Conservation (phyloP, 2,797 vertebrate species). For the Sebastes cheni region DNA sequence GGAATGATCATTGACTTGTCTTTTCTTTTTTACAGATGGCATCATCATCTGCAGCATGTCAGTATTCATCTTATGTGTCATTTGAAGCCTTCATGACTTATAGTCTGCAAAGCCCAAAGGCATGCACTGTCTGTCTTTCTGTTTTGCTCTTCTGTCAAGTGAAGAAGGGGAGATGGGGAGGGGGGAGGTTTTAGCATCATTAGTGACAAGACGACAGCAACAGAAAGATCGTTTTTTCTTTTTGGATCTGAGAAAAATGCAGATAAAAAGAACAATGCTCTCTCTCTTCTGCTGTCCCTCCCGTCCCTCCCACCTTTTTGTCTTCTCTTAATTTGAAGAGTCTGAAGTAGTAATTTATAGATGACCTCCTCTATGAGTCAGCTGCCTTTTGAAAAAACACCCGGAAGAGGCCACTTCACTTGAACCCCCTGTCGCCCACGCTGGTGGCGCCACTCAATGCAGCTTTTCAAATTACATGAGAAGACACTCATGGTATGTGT, state of each 20-base stretch:
- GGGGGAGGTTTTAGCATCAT: not conserved
- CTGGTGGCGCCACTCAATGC: slow-evolving; percentile 22
- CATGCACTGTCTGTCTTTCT: not conserved
- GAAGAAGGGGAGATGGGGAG: not conserved
- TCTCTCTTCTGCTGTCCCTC: not conserved
- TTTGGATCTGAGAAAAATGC: slow-evolving; percentile 2
- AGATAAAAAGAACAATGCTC: not conserved
- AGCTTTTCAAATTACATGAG: slow-evolving; percentile 11
- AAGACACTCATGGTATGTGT: not conserved
- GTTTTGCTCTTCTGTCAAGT: not conserved
- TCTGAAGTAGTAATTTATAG: slow-evolving; percentile 57
- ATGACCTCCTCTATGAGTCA: slow-evolving; percentile 55
- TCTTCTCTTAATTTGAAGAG: slow-evolving; percentile 26
- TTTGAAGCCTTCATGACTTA: not conserved
- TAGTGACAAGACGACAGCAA: not conserved
- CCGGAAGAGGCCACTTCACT: slow-evolving; percentile 49
- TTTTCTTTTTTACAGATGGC: not conserved
- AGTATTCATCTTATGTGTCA: not conserved
- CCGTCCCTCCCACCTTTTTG: slow-evolving; percentile 20
- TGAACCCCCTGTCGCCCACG: slow-evolving; percentile 52
- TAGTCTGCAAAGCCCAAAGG: not conserved
- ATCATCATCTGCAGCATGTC: not conserved
- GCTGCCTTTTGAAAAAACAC: slow-evolving; percentile 48
- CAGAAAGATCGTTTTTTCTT: not conserved
- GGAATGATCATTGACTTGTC: not conserved